phyloP scores from a whole-genome alignment of 2,888 invertebrate species.

The Melieria omissa region DNA sequence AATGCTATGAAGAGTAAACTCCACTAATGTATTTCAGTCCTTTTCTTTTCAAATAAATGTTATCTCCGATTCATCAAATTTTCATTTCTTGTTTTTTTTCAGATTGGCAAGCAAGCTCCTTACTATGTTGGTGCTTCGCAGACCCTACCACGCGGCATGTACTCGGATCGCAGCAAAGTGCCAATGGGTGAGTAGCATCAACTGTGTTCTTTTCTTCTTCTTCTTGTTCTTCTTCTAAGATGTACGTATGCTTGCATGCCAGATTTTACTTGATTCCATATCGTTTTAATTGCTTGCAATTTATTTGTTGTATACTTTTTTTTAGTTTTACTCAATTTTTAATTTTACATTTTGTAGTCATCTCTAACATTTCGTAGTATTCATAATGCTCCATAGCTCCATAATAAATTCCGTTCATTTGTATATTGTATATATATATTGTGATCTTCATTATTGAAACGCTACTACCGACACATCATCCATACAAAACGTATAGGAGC shows the following conservation, averaged over 20 bases:
- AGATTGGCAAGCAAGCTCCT: conserved; percentile 66
- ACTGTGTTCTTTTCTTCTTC: background rate
- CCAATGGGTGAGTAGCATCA: conserved; percentile 61
- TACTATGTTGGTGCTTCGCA: conserved; percentile 67
- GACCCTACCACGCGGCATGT: conserved; percentile 68
- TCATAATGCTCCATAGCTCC: background rate
- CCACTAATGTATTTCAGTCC: too few relatives aligned
- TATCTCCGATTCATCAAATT: background rate
- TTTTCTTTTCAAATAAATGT: too few relatives aligned
- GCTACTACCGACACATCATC: conserved; percentile 9
- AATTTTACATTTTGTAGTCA: background rate
- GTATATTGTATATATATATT: conserved; percentile 26
- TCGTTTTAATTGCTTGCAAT: background rate
- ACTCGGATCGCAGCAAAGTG: conserved; percentile 66
- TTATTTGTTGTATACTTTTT: background rate
- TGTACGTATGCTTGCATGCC: background rate
- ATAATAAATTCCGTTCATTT: conserved; percentile 20
- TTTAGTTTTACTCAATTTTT: background rate
- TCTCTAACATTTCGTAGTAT: conserved; percentile 1
- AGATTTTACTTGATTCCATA: background rate
- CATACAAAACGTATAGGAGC: conserved; percentile 57
- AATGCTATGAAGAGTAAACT: too few relatives aligned
- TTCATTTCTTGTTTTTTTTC: conserved; percentile 37
- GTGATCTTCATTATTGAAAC: conserved; percentile 24
- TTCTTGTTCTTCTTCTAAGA: too few relatives aligned